These are phyloP conservation scores for Caenorhabditis virilis DNA, from an alignment of 2,888 invertebrate species.

Conservation along the genomic window DNA sequence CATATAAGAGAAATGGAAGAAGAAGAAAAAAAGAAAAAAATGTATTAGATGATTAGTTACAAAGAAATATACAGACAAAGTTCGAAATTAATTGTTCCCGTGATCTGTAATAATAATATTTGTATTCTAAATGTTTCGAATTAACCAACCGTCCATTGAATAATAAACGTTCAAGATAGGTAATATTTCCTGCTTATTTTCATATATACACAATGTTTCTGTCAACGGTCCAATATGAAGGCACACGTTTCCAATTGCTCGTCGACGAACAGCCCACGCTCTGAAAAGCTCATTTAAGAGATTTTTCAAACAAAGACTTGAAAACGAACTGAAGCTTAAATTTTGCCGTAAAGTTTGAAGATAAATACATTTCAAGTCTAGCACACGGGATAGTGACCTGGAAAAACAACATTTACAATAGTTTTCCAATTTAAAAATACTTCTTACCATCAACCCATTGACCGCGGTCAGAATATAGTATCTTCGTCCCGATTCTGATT, in stretches of 20 bases:
- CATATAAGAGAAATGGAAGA: no score
- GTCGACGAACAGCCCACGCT: slow-evolving; percentile 23
- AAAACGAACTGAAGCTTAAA: slow-evolving; percentile 3
- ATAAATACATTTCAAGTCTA: neutral
- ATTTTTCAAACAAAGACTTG: neutral
- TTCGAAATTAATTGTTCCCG: no score
- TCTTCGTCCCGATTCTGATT: neutral
- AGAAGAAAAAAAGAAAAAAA: no score
- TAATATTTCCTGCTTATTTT: neutral
- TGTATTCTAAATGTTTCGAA: no score
- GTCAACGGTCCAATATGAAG: slow-evolving; percentile 18
- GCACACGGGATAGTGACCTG: slow-evolving; percentile 10
- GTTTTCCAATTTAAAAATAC: no score
- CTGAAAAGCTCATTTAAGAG: slow-evolving; percentile 6
- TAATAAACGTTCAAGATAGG: slow-evolving; percentile 13
- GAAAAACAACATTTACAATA: no score
- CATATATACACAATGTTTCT: slow-evolving; percentile 9
- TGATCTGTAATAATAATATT: no score
- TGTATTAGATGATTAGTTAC: no score
- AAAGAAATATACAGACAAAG: no score
- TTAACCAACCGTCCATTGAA: neutral
- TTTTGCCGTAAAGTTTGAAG: slow-evolving; percentile 4
- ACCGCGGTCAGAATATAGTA: slow-evolving; percentile 8
- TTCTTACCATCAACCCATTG: slow-evolving; percentile 8
- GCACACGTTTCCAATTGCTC: slow-evolving; percentile 4